Base-by-base conservation (phyloP, 2,113 vertebrate genomes). In the Paralichthys olivaceus region DNA sequence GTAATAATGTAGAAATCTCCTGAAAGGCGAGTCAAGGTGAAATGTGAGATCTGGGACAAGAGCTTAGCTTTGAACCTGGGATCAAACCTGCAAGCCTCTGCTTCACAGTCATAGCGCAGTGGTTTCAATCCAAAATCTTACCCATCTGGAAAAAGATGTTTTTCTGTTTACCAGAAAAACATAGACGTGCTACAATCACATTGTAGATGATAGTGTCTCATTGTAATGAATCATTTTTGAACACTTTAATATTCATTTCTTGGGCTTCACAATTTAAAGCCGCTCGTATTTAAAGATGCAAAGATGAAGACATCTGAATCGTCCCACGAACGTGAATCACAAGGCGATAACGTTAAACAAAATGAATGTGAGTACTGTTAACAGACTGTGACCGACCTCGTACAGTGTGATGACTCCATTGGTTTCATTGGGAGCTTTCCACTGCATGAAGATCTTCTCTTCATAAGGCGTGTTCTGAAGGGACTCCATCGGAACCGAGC, bases 391-490 rank as follows among this genome's bases (percentile, higher is more conserved):
- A 79, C 89, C 80, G 90, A 98, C 98, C 97, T 99, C 98, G 59
- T 99, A 99, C 29, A 98, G 95, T 0, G 97, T 98, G 95, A 99
- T 99, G 92, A 96, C 93, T 2, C 98, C 98, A 43, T 99, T 99
- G 87, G 98, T 99, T 91, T 99, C 98, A 34, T 98, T 99, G 74
- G 98, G 98, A 87, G 96, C 95, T 87, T 97, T 98, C 98, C 98
- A 99, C 86, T 99, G 97, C 88, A 99, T 95, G 74, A 97, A 98
- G 92, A 99, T 98, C 95, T 98, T 99, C 92, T 99, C 98, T 69
- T 99, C 98, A 62, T 98, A 99, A 12, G 97, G 96, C 0, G 97
- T 96, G 17, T 97, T 97, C 91, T 98, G 97, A 63, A 99, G 96
- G 12, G 98, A 99, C 92, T 99, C 98, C 84, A 96, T 92, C 0